Percentiles rank a stretch among this genome's conserved stretches.
phyloP scores from a whole-genome alignment of 2,888 invertebrate species.

The Hirudinaria manillensis region DNA sequence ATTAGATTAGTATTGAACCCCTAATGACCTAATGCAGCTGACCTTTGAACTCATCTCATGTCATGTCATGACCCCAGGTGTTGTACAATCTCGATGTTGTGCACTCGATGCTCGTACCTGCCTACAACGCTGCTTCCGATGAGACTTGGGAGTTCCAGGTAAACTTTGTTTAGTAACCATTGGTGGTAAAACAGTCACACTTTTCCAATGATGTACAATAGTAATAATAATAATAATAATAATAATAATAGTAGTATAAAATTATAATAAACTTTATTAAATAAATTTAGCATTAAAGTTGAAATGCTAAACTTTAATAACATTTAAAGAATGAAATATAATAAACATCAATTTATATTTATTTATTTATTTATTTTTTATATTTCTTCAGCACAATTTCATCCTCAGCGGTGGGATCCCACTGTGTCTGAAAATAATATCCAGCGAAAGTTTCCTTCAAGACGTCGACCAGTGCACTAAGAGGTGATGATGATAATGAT shows the following conservation, averaged over 20 bases:
- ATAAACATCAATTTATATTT: not conserved
- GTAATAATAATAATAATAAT: no score
- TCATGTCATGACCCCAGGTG: conserved; percentile 6
- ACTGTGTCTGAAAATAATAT: conserved; percentile 69
- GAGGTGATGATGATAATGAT: conserved; percentile 51
- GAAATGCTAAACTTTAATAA: no score
- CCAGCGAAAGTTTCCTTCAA: conserved; percentile 76
- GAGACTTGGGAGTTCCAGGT: conserved; percentile 65
- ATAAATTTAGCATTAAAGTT: no score
- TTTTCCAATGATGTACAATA: not conserved
- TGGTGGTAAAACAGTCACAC: not conserved
- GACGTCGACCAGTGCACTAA: conserved; percentile 71
- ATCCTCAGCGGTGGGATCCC: conserved; percentile 56
- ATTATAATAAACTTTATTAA: not conserved
- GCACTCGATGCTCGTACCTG: conserved; percentile 86
- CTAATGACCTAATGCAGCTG: no score
- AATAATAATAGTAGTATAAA: no score
- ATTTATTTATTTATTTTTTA: not conserved
- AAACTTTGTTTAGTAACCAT: not conserved
- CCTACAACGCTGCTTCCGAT: conserved; percentile 60
- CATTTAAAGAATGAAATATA: no score
- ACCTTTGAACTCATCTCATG: not conserved
- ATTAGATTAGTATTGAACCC: not conserved
- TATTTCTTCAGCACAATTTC: conserved; percentile 57
- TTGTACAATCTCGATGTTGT: conserved; percentile 61